Evolutionary conservation across 1,140 invertebrate genomes (phyloP), one percentile per base, ranked within the genome.

Genomic region (Caenorhabditis latens): DNA sequence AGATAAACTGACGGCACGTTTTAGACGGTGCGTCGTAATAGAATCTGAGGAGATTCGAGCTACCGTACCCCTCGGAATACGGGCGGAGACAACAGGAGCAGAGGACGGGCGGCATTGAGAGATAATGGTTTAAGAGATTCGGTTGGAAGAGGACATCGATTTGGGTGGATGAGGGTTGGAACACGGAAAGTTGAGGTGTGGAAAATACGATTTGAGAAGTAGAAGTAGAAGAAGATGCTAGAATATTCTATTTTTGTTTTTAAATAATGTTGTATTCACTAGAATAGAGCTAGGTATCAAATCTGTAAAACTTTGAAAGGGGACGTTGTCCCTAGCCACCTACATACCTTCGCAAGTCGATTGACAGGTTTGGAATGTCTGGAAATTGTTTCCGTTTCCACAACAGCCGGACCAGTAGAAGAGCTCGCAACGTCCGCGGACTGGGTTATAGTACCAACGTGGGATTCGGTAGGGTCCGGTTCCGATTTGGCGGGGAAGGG

Each of bases 321-420:
- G 32, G 32, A 2, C 32, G 32, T 32, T 32, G 32, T 32, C 32
- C 32, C 32, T 32, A 32, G 32, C 32, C 32, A 32, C 32, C 32
- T 32, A 32, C 32, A 57, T 83, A 91, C 90, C 90, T 90, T 91
- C 90, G 75, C 90, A 91, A 32, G 65, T 58, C 82, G 89, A 65
- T 82, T 91, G 90, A 65, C 90, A 91, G 13, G 83, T 48, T 84
- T 91, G 89, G 85, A 88, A 90, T 21, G 89, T 89, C 21, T 85
- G 86, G 86, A 91, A 91, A 83, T 91, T 91, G 82, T 91, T 91
- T 82, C 84, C 84, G 82, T 90, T 92, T 48, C 89, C 91, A 84
- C 91, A 92, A 84, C 91, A 92, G 24, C 91, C 91, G 13, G 90
- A 91, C 90, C 90, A 92, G 83, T 92, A 92, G 84, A 92, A 92